Base-by-base conservation (phyloP, 1,140 invertebrate species). In the Zaprionus camerounensis region DNA sequence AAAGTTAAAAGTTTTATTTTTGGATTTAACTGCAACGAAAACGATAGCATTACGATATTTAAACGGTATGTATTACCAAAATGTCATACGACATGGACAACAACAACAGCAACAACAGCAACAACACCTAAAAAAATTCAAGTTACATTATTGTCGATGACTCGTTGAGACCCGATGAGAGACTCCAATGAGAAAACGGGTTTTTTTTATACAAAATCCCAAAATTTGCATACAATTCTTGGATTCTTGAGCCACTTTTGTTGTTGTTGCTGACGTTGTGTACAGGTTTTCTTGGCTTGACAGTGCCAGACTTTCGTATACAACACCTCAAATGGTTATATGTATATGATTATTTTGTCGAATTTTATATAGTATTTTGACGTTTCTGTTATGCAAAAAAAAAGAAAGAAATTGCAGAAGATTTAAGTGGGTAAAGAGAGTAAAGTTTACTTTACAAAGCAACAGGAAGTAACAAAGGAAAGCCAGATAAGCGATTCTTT, bases 161-260 rank as follows among this genome's bases (percentile, higher is more conserved):
- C 68, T 53, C 58, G 34, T 13, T 22, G 61, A 17, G 64, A 66
- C 22, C 31, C 31, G 31, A 34, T 34, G 31, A 34, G 31, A 34
- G 64, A 62, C 58, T 49, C 51, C 31, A 58, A 49, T 34, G 38
- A 11, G 41, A 80, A 82, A 85, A 86, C 82, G 56, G 69, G 82
- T 86, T 86, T 86, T 82, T 26, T 72, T 58, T 58, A 65, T 65
- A 49, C 69, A 31, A 68, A 73, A 76, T 66, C 24, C 51, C 46
- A 56, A 66, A 55, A 86, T 86, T 87, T 87, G 83, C 83, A 86
- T 86, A 82, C 59, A 80, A 64, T 81, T 78, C 82, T 81, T 81
- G 49, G 51, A 75, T 71, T 71, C 44, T 76, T 53, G 59, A 71
- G 36, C 34, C 49, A 64, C 22, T 36, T 20, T 49, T 36, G 34